Evolutionary conservation across 2,797 vertebrate species (phyloP).

Genomic region (Miichthys miiuy): DNA sequence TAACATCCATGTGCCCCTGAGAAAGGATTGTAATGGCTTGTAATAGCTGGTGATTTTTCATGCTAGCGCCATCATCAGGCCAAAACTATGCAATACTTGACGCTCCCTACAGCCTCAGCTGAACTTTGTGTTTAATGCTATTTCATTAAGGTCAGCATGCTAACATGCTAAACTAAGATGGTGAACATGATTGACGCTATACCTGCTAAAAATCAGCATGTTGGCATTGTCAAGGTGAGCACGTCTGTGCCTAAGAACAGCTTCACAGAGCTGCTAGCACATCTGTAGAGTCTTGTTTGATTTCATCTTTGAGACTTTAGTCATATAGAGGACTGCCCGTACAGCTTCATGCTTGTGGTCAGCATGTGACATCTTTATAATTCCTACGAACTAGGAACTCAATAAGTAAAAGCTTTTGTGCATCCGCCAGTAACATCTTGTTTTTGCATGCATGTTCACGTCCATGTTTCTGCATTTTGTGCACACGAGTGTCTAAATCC

Average conservation of each 20-base stretch:
- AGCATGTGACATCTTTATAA: slow-evolving; percentile 43
- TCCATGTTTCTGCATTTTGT: slow-evolving; percentile 27
- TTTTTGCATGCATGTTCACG: slow-evolving; percentile 34
- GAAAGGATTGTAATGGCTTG: slow-evolving; percentile 9
- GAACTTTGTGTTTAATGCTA: neutral
- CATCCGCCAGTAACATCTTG: slow-evolving; percentile 19
- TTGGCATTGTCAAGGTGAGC: too few species aligned
- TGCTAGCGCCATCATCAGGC: neutral
- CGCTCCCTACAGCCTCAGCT: neutral
- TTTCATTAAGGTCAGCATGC: neutral
- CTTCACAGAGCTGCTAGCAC: neutral
- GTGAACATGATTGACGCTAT: neutral
- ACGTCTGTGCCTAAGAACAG: neutral
- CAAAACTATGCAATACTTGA: too few species aligned
- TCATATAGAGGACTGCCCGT: slow-evolving; percentile 9
- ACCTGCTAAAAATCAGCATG: neutral
- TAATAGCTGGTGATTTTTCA: neutral
- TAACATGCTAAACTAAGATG: neutral
- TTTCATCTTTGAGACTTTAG: slow-evolving; percentile 21
- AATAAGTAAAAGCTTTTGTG: slow-evolving; percentile 6
- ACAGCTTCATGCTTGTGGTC: slow-evolving; percentile 31
- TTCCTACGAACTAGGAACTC: slow-evolving; percentile 7
- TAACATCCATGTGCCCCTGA: neutral
- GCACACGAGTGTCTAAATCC: slow-evolving; percentile 39
- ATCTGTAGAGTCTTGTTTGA: slow-evolving; percentile 5